Conservation (phyloP, 92 coral and sea anemone genomes). For the Siderastrea siderea region DNA sequence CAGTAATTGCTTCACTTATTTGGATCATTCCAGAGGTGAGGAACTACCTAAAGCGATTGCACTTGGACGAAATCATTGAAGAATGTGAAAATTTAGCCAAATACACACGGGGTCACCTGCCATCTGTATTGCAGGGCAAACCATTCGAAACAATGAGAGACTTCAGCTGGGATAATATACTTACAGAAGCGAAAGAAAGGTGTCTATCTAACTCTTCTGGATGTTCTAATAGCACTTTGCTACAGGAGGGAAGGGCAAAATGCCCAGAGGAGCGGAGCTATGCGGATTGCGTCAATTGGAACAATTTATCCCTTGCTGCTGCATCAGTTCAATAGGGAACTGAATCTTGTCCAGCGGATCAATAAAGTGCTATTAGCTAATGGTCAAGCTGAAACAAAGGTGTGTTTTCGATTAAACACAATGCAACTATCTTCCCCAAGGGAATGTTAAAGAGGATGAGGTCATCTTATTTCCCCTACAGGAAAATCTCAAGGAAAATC, state of each 20-base stretch:
- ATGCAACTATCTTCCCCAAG: too few relatives aligned
- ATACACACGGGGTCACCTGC: constrained; percentile 11
- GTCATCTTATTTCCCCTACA: too few relatives aligned
- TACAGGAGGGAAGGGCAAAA: constrained; percentile 20
- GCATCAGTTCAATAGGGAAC: constrained; percentile 40
- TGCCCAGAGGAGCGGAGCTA: neutral
- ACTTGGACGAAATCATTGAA: constrained; percentile 18
- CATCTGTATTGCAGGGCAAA: neutral
- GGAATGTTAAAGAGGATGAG: too few relatives aligned
- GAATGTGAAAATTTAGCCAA: constrained; percentile 37
- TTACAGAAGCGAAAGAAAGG: constrained; percentile 14
- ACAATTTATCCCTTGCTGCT: constrained; percentile 26
- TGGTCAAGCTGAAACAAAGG: constrained; percentile 49
- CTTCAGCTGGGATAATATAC: constrained; percentile 31
- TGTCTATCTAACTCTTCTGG: constrained; percentile 39
- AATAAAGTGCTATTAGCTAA: constrained; percentile 49
- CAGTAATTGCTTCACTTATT: neutral
- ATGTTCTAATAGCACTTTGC: constrained; percentile 21
- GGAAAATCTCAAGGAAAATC: too few relatives aligned
- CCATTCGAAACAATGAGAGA: constrained; percentile 2
- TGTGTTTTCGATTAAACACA: too few relatives aligned
- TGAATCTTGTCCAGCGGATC: constrained; percentile 52
- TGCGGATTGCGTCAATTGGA: constrained; percentile 20
- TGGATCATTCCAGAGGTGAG: constrained; percentile 5
- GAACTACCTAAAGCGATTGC: constrained; percentile 6